These are phyloP conservation scores for Halocynthia aurantium DNA, from an alignment of 23 tunicate genomes.

Conservation along the genomic window DNA sequence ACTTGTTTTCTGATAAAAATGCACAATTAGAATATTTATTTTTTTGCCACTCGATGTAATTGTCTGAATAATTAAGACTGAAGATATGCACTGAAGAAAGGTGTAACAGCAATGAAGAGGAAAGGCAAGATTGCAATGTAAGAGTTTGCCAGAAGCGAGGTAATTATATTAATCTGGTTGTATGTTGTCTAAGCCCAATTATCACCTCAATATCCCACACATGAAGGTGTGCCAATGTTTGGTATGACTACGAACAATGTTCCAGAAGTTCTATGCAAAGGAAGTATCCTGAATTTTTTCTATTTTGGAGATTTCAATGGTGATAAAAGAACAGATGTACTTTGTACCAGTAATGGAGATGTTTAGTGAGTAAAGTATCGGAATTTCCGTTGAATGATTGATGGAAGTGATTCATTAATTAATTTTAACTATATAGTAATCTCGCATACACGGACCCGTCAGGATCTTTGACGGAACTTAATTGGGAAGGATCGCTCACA, in stretches of 20 bases:
- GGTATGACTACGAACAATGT: not conserved
- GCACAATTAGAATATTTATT: too few species aligned
- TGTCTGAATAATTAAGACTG: too few species aligned
- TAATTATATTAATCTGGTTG: too few species aligned
- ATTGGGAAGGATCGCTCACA: not conserved
- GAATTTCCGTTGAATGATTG: not conserved
- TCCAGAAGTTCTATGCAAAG: not conserved
- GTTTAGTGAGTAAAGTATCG: not conserved
- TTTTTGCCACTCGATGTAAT: too few species aligned
- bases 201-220: too few species aligned
- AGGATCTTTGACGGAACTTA: not conserved
- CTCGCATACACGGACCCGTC: not conserved
- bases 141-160: too few species aligned
- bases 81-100: too few species aligned
- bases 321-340: conserved; percentile 8
- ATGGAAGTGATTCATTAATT: not conserved
- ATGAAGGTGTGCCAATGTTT: too few species aligned
- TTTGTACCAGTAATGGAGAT: not conserved
- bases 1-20: too few species aligned
- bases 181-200: too few species aligned
- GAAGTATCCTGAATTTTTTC: not conserved
- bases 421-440: not conserved
- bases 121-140: too few species aligned
- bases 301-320: conserved; percentile 12
- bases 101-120: too few species aligned